phyloP scores from a whole-genome alignment of 2,797 vertebrate genomes.

The Staurois parvus region DNA sequence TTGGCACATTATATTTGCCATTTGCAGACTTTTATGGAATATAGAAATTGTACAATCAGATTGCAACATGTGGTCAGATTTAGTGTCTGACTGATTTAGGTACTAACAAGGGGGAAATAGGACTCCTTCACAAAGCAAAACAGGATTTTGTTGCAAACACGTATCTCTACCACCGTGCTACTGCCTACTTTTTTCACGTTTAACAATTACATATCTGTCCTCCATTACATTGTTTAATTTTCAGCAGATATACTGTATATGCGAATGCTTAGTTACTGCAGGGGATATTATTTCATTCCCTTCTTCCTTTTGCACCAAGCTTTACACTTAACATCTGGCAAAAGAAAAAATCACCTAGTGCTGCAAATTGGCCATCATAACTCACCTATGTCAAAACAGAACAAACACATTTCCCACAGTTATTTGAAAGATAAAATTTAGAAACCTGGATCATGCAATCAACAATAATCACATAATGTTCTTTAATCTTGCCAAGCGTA shows the following conservation, averaged over 20 bases:
- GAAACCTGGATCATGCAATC: neutral
- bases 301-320: neutral
- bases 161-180: neutral
- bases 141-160: too few species aligned
- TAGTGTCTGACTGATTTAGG: too few species aligned
- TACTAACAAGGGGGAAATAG: too few species aligned
- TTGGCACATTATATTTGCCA: too few species aligned
- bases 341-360: constrained; percentile 26
- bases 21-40: too few species aligned
- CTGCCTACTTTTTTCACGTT: neutral
- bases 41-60: too few species aligned
- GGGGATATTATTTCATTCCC: neutral
- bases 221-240: neutral
- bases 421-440: constrained; percentile 13
- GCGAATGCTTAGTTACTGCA: neutral
- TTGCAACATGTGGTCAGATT: too few species aligned
- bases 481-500: neutral
- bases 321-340: neutral
- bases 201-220: neutral
- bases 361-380: constrained; percentile 23
- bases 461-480: constrained; percentile 33
- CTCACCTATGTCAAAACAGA: constrained; percentile 23
- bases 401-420: constrained; percentile 23
- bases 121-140: too few species aligned
- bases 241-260: neutral